These are phyloP conservation scores for Blastobasis lacticolella DNA, from an alignment of 2,888 invertebrate species.

Conservation along the genomic window DNA sequence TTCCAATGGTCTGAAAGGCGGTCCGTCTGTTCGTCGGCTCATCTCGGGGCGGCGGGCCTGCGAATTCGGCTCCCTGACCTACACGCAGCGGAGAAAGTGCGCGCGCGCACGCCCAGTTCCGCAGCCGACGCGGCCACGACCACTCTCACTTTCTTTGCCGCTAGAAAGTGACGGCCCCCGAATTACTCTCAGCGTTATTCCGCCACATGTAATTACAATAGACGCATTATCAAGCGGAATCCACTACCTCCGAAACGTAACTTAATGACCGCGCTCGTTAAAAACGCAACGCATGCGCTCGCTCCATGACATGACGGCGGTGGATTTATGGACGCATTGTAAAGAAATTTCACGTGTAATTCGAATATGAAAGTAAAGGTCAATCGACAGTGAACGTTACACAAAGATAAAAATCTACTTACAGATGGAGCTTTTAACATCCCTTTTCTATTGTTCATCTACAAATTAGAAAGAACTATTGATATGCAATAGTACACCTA, in stretches of 20 bases:
- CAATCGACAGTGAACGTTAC: too few species aligned
- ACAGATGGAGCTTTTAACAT: too few species aligned
- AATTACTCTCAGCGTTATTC: constrained; percentile 16
- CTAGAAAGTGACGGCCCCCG: constrained; percentile 24
- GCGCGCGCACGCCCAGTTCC: constrained; percentile 1
- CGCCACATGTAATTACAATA: constrained; percentile 6
- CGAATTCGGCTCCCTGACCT: constrained; percentile 3
- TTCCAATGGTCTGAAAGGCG: too few species aligned
- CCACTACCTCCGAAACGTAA: neutral
- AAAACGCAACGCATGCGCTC: neutral
- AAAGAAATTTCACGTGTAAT: too few species aligned
- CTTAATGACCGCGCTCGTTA: constrained; percentile 2
- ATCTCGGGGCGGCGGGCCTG: too few species aligned
- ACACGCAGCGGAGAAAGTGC: constrained; percentile 6
- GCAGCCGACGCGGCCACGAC: neutral
- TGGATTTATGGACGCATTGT: too few species aligned
- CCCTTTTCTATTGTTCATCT: too few species aligned
- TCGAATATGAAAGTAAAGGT: too few species aligned
- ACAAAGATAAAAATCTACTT: too few species aligned
- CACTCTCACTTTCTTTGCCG: constrained; percentile 23
- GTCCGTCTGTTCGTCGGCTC: too few species aligned
- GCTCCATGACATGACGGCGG: neutral
- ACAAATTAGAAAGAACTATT: too few species aligned
- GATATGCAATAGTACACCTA: too few species aligned
- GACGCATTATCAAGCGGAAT: constrained; percentile 1